Percentiles rank a stretch among this genome's conserved stretches.
phyloP scores from a whole-genome alignment of 2,113 vertebrate genomes.

The Urocolius indicus region DNA sequence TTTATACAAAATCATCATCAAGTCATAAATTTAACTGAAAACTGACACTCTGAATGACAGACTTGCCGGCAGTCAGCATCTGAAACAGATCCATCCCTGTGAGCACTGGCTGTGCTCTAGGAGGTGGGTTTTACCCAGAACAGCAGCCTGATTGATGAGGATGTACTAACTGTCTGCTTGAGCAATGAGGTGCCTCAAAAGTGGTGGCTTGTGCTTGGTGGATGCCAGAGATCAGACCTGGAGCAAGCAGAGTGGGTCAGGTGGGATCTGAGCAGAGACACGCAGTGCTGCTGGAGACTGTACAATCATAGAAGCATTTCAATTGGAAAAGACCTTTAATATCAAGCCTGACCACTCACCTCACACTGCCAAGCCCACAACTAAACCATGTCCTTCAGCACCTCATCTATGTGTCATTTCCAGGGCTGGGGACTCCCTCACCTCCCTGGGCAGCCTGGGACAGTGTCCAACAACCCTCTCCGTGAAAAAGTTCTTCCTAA shows the following conservation, averaged over 20 bases:
- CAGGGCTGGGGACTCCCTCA: too few relatives aligned
- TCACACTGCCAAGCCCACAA: too few relatives aligned
- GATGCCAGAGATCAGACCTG: background rate
- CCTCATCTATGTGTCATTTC: too few relatives aligned
- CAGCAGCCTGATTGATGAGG: constrained; percentile 1
- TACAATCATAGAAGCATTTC: too few relatives aligned
- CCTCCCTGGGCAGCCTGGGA: too few relatives aligned
- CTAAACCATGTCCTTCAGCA: too few relatives aligned
- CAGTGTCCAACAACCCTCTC: too few relatives aligned
- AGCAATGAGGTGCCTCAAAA: background rate
- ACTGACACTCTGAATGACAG: background rate
- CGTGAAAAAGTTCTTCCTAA: too few relatives aligned
- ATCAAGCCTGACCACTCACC: too few relatives aligned
- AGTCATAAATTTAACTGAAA: background rate
- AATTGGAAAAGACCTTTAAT: too few relatives aligned
- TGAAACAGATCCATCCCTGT: background rate
- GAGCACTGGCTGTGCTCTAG: background rate
- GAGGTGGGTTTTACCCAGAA: background rate
- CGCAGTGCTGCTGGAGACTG: background rate
- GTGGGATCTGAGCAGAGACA: background rate
- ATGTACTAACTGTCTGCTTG: background rate
- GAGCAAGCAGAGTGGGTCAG: background rate
- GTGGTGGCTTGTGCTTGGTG: background rate
- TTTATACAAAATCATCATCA: constrained; percentile 1
- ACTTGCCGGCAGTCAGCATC: background rate